A percentile compares a stretch with the other conserved stretches of the same genome.
phyloP scores from a whole-genome alignment of 1,140 invertebrate genomes.

The Mesaphorura yosii region DNA sequence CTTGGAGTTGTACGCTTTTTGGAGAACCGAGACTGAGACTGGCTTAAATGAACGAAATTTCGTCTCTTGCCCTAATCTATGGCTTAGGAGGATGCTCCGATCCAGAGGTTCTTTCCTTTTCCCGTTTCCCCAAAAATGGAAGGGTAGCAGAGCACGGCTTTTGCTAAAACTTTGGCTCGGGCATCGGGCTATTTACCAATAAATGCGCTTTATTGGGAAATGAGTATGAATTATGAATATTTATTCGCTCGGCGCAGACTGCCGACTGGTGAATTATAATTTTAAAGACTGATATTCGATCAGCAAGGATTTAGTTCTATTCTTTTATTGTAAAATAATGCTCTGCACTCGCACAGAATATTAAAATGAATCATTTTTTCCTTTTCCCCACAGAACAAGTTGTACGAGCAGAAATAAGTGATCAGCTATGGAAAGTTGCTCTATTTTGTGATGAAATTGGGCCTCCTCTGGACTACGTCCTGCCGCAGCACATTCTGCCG shows the following conservation, averaged over 20 bases:
- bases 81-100: neutral
- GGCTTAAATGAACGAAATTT: neutral
- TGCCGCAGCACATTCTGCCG: slow-evolving; percentile 45
- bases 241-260: too few species aligned
- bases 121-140: neutral
- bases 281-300: neutral
- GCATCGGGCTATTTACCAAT: too few species aligned
- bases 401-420: slow-evolving; percentile 49
- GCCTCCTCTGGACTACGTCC: slow-evolving; percentile 36
- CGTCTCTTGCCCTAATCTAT: neutral
- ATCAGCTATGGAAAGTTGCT: slow-evolving; percentile 53
- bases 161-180: too few species aligned
- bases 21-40: neutral
- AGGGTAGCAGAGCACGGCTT: too few species aligned
- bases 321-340: neutral
- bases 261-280: too few species aligned
- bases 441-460: slow-evolving; percentile 46
- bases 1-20: neutral
- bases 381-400: slow-evolving; percentile 40
- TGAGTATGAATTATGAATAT: neutral
- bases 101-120: neutral
- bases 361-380: neutral
- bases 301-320: too few species aligned
- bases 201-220: neutral
- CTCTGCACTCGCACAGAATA: neutral